A percentile compares a stretch with the other conserved stretches of the same genome.
These are phyloP conservation scores for Lateolabrax maculatus DNA, from an alignment of 2,797 vertebrate species.

Conservation along the genomic window DNA sequence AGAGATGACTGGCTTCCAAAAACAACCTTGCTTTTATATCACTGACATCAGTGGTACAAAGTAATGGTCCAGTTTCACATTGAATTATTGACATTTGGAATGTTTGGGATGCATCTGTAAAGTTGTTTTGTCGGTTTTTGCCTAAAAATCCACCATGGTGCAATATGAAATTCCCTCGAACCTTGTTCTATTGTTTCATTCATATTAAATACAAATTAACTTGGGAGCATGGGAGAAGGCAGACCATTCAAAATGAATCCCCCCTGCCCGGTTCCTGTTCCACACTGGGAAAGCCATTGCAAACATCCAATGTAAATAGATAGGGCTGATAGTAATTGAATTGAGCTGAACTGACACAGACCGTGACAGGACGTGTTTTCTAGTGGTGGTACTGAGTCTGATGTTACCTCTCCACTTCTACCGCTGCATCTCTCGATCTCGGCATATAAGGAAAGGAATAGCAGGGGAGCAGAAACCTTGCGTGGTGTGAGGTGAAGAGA, in stretches of 20 bases:
- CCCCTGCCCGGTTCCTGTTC: conserved; percentile 53
- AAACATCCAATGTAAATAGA: conserved; percentile 78
- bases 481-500: conserved; percentile 36
- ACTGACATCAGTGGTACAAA: conserved; percentile 10
- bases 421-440: conserved; percentile 46
- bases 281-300: conserved; percentile 57
- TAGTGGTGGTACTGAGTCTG: conserved; percentile 39
- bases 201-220: conserved; percentile 41
- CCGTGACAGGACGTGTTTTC: conserved; percentile 60
- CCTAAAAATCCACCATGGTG: neutral
- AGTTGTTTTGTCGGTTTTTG: conserved; percentile 36
- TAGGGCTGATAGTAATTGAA: conserved; percentile 73
- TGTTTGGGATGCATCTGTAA: conserved; percentile 4
- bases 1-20: conserved; percentile 16
- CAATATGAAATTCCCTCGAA: conserved; percentile 4
- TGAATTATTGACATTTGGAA: conserved; percentile 42
- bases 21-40: conserved; percentile 18
- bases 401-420: conserved; percentile 42
- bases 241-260: conserved; percentile 62
- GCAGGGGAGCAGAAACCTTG: conserved; percentile 15
- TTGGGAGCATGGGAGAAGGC: conserved; percentile 31
- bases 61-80: conserved; percentile 26
- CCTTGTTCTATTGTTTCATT: conserved; percentile 46
- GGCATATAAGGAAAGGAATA: conserved; percentile 21
- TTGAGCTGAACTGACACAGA: conserved; percentile 68